A percentile compares a stretch with the other conserved stretches of the same genome.
These are phyloP conservation scores for Sinocyclocheilus maitianheensis DNA, from an alignment of 2,113 vertebrate genomes.

Conservation along the genomic window DNA sequence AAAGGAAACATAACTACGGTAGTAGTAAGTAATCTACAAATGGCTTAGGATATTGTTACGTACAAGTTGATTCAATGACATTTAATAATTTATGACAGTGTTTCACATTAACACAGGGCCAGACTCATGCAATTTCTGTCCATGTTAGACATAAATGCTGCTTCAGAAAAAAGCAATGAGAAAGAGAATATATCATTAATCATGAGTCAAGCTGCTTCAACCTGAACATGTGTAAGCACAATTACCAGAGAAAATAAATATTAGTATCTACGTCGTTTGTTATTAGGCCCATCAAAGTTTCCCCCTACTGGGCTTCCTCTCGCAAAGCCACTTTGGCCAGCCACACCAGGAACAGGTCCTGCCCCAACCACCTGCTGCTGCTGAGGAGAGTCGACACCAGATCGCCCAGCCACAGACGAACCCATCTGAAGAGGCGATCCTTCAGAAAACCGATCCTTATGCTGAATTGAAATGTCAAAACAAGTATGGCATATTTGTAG, in stretches of 20 bases:
- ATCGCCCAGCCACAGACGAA: conserved; percentile 81
- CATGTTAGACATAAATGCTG: not conserved
- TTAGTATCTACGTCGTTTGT: conserved; percentile 94
- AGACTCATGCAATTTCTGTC: not conserved
- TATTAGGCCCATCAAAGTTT: conserved; percentile 94
- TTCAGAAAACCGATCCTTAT: conserved; percentile 89
- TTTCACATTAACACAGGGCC: conserved; percentile 18
- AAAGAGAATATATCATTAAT: conserved; percentile 1
- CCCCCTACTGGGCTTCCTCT: conserved; percentile 85
- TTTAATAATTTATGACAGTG: not conserved
- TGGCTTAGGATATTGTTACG: not conserved
- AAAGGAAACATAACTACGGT: not conserved
- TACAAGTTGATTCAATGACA: not conserved
- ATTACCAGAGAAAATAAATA: conserved; percentile 45
- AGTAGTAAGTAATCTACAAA: not conserved
- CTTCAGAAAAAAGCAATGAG: not conserved
- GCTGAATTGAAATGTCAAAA: conserved; percentile 74
- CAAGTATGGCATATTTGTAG: not conserved
- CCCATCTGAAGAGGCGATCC: conserved; percentile 84
- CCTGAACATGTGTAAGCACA: not conserved
- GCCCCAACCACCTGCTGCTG: conserved; percentile 66
- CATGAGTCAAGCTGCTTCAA: conserved; percentile 55
- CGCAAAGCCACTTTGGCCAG: conserved; percentile 86
- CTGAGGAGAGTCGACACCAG: conserved; percentile 89
- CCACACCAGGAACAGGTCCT: conserved; percentile 81